Evolutionary conservation across 2,888 invertebrate species (phyloP), one percentile per base, ranked within the genome.

Genomic region (Nesidiocoris tenuis): DNA sequence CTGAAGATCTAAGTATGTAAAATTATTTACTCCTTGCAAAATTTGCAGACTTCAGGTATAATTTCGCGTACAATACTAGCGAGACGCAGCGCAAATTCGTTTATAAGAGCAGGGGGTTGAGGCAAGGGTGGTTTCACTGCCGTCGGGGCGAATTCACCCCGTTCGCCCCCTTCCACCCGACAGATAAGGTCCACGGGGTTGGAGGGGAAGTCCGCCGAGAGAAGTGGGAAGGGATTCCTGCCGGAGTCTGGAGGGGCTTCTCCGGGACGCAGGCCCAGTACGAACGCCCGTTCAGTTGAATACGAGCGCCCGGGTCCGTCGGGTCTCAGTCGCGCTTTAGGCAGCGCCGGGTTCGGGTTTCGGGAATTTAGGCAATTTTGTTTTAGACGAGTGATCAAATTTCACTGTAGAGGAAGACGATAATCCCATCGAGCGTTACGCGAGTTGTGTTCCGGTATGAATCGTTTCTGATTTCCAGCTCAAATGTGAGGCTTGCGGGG

Each of bases 231-330:
- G 12, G 59, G 70, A 59, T 21, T 19, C 19, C n/a, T 59, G 59
- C 16, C 21, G 70, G 67, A 39, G 39, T 39, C 67, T 55, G 70
- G 70, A 59, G 66, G 59, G 70, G 70, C 39, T 39, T 12, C 39
- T 39, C 39, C 39, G 68, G 75, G 57, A 75, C 75, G 75, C 75
- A 75, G 68, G 67, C 75, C 61, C 75, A 75, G 75, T 75, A n/a
- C 24, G 56, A 24, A 54, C 24, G 23, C 24, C 59, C 74, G 23
- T 17, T 75, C 74, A 75, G 74, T 75, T 23, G 65, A 65, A 75
- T 65, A 75, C 66, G 24, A 66, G 74, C 65, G 63, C 74, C 66
- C 74, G 74, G 65, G 18, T 25, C 65, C 21, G 59, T 3, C 56
- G 17, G 57, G 66, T 59, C 25, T 72, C 76, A 77, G 77, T 77